phyloP scores from a whole-genome alignment of 1,140 invertebrate genomes.

The Trichonephila clavata region DNA sequence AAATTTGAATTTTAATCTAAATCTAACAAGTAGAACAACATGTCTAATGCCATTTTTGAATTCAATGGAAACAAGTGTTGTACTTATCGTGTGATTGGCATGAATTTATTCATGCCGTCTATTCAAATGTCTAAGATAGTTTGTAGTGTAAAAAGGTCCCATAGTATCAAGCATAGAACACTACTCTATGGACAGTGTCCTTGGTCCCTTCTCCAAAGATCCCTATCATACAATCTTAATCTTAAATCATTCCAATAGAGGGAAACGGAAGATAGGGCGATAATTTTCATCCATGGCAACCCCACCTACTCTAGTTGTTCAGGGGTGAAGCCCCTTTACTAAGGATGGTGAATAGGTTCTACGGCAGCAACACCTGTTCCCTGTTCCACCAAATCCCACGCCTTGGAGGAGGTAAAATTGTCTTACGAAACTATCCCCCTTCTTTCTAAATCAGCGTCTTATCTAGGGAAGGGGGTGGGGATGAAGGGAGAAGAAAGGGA shows the following conservation, averaged over 20 bases:
- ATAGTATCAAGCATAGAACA: no score
- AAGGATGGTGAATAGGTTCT: conserved; percentile 43
- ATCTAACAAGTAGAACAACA: no score
- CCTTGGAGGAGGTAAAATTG: conserved; percentile 39
- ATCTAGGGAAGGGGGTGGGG: not conserved
- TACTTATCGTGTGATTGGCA: no score
- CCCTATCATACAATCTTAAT: not conserved
- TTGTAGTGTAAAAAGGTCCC: no score
- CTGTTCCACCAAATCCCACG: conserved; percentile 57
- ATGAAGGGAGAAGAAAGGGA: not conserved
- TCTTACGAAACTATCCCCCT: conserved; percentile 38
- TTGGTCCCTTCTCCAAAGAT: no score
- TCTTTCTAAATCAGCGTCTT: conserved; percentile 60
- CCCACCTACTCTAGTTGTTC: not conserved
- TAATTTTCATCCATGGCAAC: conserved; percentile 6
- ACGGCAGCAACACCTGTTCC: conserved; percentile 57
- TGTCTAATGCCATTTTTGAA: no score
- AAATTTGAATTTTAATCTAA: no score
- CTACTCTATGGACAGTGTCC: no score
- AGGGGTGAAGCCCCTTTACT: conserved; percentile 40
- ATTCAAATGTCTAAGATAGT: no score
- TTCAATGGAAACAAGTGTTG: no score
- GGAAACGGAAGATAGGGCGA: not conserved
- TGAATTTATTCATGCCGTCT: no score
- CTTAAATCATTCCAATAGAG: not conserved